A percentile compares a stretch with the other conserved stretches of the same genome.
Evolutionary conservation across 2,888 invertebrate genomes (phyloP).

Genomic region (Volucella inflata): DNA sequence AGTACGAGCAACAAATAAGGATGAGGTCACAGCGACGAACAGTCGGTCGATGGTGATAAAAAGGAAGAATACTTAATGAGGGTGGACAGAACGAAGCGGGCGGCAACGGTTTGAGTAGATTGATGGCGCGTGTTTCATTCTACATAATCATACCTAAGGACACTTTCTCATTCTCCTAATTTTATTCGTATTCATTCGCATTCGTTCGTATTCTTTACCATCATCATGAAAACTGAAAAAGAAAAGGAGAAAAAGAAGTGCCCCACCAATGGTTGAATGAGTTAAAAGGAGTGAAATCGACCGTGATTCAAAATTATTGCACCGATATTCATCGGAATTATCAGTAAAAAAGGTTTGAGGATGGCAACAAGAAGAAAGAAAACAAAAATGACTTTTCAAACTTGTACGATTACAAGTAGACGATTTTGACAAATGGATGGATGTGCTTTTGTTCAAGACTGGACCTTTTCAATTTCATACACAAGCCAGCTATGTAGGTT

Average conservation of each 20-base stretch:
- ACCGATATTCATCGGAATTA: slow-evolving; percentile 44
- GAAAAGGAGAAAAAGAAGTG: slow-evolving; percentile 22
- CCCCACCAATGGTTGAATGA: slow-evolving; percentile 51
- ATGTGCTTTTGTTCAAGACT: not conserved
- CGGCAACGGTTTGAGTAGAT: slow-evolving; percentile 40
- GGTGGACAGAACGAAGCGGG: slow-evolving; percentile 39
- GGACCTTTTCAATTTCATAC: not conserved
- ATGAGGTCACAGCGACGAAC: slow-evolving; percentile 12
- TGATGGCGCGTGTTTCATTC: slow-evolving; percentile 61
- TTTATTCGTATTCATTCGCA: too few species aligned
- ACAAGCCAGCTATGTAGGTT: not conserved
- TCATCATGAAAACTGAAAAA: not conserved
- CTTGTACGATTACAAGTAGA: not conserved
- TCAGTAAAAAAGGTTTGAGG: slow-evolving; percentile 12
- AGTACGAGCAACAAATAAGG: not conserved
- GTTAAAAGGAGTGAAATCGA: slow-evolving; percentile 60
- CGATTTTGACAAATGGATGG: not conserved
- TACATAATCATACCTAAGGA: slow-evolving; percentile 19
- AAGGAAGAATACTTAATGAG: slow-evolving; percentile 63
- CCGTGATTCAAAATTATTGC: slow-evolving; percentile 55
- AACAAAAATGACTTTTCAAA: not conserved
- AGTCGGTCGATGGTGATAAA: slow-evolving; percentile 56
- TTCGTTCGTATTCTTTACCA: too few species aligned
- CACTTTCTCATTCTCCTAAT: not conserved
- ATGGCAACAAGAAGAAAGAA: not conserved